These are phyloP conservation scores for Periphyllus acericola DNA, from an alignment of 2,888 invertebrate species.

Conservation along the genomic window DNA sequence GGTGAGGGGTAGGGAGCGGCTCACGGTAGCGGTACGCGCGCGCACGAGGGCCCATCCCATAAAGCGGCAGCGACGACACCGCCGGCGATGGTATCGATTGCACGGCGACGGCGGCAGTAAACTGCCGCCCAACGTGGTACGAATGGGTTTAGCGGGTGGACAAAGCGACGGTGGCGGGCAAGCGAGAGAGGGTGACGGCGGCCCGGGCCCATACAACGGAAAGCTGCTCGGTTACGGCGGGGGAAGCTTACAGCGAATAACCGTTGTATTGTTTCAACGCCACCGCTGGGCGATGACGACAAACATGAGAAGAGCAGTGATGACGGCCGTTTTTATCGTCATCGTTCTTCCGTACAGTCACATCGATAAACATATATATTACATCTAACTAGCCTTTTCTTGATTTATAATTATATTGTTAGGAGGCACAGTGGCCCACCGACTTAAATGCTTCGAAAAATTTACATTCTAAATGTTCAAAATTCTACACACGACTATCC, in stretches of 20 bases:
- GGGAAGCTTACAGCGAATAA: background rate
- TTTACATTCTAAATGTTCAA: background rate
- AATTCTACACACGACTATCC: too few species aligned
- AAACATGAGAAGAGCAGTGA: background rate
- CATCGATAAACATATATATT: background rate
- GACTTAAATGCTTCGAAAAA: background rate
- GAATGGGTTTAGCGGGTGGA: background rate
- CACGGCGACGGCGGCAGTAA: slow-evolving; percentile 21
- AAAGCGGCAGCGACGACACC: slow-evolving; percentile 34
- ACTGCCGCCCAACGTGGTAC: background rate
- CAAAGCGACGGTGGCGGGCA: background rate
- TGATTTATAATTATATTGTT: background rate
- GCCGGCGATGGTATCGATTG: slow-evolving; percentile 46
- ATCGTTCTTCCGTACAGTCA: background rate
- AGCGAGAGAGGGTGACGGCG: background rate
- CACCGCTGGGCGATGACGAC: background rate
- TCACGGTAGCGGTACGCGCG: slow-evolving; percentile 27
- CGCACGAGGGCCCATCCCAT: slow-evolving; percentile 21
- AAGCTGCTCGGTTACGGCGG: background rate
- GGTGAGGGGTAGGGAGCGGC: background rate
- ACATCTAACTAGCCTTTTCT: background rate
- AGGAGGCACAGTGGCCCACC: background rate
- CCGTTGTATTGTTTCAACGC: slow-evolving; percentile 24
- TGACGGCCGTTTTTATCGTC: background rate
- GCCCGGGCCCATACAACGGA: background rate